These are phyloP conservation scores for Okamejei kenojei DNA, from an alignment of 2,797 vertebrate species.

Conservation along the genomic window DNA sequence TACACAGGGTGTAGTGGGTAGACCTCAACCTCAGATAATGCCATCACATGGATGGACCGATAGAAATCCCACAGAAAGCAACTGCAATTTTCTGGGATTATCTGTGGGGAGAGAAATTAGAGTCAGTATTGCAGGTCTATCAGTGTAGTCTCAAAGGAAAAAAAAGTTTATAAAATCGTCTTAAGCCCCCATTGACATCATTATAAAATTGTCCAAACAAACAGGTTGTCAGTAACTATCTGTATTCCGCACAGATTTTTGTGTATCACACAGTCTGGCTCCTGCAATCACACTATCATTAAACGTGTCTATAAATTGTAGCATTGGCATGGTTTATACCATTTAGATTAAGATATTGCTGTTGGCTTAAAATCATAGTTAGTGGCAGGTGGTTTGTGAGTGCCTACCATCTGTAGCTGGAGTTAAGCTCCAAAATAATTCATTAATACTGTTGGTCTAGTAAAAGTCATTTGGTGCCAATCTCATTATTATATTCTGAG, in stretches of 20 bases:
- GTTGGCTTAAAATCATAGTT: constrained; percentile 13
- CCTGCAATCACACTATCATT: neutral
- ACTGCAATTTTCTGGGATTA: neutral
- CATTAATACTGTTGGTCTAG: neutral
- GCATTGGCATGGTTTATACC: neutral
- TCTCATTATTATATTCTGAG: neutral
- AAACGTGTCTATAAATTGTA: constrained; percentile 10
- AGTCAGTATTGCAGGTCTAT: no score
- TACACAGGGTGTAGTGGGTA: no score
- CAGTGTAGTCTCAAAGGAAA: neutral
- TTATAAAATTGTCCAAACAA: neutral
- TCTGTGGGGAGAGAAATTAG: no score
- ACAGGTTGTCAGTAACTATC: neutral
- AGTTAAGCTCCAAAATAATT: neutral
- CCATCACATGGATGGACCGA: no score
- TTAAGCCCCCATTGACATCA: neutral
- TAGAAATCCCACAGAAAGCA: no score
- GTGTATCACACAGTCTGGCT: neutral
- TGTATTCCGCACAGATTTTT: neutral
- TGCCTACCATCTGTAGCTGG: constrained; percentile 17
- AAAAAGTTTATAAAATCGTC: neutral
- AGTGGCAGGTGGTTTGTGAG: constrained; percentile 34
- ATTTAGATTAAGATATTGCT: constrained; percentile 22
- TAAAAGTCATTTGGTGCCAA: neutral
- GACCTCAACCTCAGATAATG: no score